Conservation (phyloP, 2,888 invertebrate species). For the Sthenelais limicola region DNA sequence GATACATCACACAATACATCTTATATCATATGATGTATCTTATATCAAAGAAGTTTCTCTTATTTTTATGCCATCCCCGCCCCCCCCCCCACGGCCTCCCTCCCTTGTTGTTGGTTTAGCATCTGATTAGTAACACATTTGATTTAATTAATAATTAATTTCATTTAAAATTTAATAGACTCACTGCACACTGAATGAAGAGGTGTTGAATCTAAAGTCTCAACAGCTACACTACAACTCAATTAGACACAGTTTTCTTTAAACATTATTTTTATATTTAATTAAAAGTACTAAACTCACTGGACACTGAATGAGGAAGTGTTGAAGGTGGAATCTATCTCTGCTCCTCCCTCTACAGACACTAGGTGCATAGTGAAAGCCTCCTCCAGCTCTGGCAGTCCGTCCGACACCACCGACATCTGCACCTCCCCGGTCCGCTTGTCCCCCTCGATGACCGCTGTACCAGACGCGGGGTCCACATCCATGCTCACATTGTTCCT, state of each 20-base stretch:
- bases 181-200: neutral
- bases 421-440: constrained; percentile 57
- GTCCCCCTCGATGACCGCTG: constrained; percentile 55
- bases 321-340: constrained; percentile 59
- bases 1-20: too few relatives aligned
- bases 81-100: too few relatives aligned
- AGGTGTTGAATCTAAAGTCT: neutral
- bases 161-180: neutral
- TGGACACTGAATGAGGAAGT: constrained; percentile 61
- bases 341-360: constrained; percentile 67
- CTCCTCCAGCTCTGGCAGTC: constrained; percentile 65
- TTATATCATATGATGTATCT: too few relatives aligned
- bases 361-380: constrained; percentile 58
- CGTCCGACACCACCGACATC: constrained; percentile 64
- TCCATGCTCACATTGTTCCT: constrained; percentile 51
- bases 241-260: too few relatives aligned
- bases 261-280: too few relatives aligned
- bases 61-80: too few relatives aligned
- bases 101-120: neutral
- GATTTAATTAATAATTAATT: neutral
- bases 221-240: neutral
- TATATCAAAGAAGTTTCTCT: too few relatives aligned
- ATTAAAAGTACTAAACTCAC: too few relatives aligned
- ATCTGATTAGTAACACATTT: neutral
- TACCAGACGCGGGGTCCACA: constrained; percentile 60